A percentile compares a stretch with the other conserved stretches of the same genome.
Evolutionary conservation across 1,140 invertebrate species (phyloP).

Genomic region (Drosophila equinoxialis): DNA sequence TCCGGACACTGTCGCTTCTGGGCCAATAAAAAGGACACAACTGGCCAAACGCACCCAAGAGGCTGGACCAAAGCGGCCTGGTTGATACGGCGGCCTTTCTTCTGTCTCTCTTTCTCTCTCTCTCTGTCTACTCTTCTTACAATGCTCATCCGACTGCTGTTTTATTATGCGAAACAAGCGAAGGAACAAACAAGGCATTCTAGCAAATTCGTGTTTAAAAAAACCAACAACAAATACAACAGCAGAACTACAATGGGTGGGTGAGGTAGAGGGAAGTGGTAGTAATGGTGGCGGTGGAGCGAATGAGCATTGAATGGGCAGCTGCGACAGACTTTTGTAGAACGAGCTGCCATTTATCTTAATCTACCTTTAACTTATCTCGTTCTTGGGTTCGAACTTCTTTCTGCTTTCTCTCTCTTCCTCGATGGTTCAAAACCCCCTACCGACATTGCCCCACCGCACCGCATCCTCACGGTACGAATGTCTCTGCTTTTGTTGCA

Average conservation of each 20-base stretch:
- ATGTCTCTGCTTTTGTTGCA: constrained; percentile 70
- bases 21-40: constrained; percentile 75
- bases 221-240: constrained; percentile 45
- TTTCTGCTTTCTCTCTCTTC: constrained; percentile 30
- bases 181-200: constrained; percentile 70
- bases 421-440: constrained; percentile 11
- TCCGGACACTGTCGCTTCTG: constrained; percentile 61
- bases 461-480: neutral
- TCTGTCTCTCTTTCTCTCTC: neutral
- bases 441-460: constrained; percentile 16
- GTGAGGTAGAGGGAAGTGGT: neutral
- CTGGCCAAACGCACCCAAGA: constrained; percentile 73
- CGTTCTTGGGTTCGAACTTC: constrained; percentile 67
- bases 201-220: constrained; percentile 76
- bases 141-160: constrained; percentile 44
- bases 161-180: constrained; percentile 79
- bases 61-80: constrained; percentile 27
- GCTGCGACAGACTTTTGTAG: constrained; percentile 52
- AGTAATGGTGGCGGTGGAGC: neutral
- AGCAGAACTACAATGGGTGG: constrained; percentile 13
- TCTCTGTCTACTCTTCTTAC: neutral
- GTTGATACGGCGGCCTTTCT: neutral
- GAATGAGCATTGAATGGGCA: constrained; percentile 22
- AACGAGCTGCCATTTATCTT: constrained; percentile 77
- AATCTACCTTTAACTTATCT: constrained; percentile 81